phyloP scores from a whole-genome alignment of 2,797 vertebrate genomes.

The Salmo trutta region DNA sequence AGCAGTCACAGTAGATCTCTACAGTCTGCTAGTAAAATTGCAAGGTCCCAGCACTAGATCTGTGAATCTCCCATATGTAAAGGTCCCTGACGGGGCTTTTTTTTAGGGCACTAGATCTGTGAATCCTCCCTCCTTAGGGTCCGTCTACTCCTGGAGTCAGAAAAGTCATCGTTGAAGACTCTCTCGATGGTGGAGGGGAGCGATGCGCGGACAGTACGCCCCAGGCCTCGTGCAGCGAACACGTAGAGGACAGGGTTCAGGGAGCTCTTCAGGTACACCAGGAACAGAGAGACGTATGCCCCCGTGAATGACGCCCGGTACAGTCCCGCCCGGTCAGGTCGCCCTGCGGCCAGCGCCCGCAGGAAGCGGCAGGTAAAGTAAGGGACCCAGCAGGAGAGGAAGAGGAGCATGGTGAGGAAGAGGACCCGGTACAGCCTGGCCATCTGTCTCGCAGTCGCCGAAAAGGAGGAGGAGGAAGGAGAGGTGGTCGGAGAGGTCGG shows the following conservation, averaged over 20 bases:
- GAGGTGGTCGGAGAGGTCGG: conserved; percentile 25
- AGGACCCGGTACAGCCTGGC: conserved; percentile 75
- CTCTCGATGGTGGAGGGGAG: conserved; percentile 73
- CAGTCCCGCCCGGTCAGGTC: rapidly evolving
- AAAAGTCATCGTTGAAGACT: conserved; percentile 75
- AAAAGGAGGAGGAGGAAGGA: neutral
- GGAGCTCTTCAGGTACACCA: conserved; percentile 78
- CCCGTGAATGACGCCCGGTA: rapidly evolving
- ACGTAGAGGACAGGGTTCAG: conserved; percentile 80
- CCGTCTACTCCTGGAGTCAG: conserved; percentile 68
- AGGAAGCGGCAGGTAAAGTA: conserved; percentile 78
- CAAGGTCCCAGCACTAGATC: conserved; percentile 39
- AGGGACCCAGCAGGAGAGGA: conserved; percentile 81
- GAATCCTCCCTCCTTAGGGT: conserved; percentile 69
- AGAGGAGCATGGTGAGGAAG: conserved; percentile 79
- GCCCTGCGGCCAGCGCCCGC: conserved; percentile 2
- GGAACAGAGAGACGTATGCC: conserved; percentile 68
- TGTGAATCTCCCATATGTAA: conserved; percentile 56
- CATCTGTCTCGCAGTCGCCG: conserved; percentile 52
- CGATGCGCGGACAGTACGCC: conserved; percentile 68
- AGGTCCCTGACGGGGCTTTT: neutral
- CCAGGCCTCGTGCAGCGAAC: conserved; percentile 75
- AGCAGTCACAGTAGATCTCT: too few relatives aligned
- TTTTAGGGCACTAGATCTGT: conserved; percentile 49
- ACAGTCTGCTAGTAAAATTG: too few relatives aligned